Conservation (phyloP, 2,113 vertebrate species). For the Daubentonia madagascariensis region DNA sequence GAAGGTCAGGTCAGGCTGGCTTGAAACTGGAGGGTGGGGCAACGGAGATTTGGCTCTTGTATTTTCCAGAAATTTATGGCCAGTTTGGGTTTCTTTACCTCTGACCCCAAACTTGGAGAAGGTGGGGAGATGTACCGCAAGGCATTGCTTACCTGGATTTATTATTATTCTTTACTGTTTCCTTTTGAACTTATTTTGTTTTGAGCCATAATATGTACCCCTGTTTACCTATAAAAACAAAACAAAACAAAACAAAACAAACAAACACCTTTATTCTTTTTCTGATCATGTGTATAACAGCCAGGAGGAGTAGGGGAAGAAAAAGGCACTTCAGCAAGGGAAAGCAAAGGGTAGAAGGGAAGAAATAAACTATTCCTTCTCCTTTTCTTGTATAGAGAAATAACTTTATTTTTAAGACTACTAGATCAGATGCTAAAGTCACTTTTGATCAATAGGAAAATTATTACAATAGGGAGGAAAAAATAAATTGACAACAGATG, state of each 20-base stretch:
- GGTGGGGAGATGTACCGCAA: not conserved
- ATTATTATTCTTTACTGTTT: not conserved
- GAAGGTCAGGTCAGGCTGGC: not conserved
- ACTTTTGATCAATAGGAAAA: constrained; percentile 20
- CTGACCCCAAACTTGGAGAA: not conserved
- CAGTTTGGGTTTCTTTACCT: not conserved
- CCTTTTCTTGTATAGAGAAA: not conserved
- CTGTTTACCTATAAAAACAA: not conserved
- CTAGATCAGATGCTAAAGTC: not conserved
- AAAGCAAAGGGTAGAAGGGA: not conserved
- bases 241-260: not conserved
- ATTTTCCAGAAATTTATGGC: not conserved
- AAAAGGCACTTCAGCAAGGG: not conserved
- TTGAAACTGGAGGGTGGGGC: not conserved
- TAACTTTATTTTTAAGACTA: not conserved
- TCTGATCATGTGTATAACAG: not conserved
- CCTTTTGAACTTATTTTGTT: not conserved
- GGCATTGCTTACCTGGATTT: not conserved
- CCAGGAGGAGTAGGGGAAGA: not conserved
- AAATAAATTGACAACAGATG: constrained; percentile 50
- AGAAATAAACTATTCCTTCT: not conserved
- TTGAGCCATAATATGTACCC: not conserved
- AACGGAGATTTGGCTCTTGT: not conserved
- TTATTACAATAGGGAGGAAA: constrained; percentile 16
- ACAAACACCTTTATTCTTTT: not conserved